Conservation (phyloP, 2,797 vertebrate genomes). For the Petrocephalus sullivani region DNA sequence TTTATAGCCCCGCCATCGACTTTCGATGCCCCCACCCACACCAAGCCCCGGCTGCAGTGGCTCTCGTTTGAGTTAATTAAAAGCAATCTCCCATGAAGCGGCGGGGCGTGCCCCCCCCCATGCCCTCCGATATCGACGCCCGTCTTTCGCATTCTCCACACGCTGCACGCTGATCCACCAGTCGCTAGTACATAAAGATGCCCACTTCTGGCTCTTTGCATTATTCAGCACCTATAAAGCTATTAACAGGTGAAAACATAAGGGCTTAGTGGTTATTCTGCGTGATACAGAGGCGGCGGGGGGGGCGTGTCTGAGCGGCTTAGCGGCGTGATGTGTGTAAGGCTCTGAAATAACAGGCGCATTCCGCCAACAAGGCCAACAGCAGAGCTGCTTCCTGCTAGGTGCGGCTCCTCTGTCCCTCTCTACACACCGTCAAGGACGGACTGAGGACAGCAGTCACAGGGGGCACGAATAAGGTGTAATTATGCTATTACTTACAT, state of each 20-base stretch:
- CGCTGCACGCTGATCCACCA: background rate
- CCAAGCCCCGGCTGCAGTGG: conserved; percentile 24
- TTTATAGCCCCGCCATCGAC: background rate
- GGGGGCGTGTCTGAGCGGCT: background rate
- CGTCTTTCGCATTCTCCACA: background rate
- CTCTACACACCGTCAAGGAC: conserved; percentile 22
- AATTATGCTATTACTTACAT: background rate
- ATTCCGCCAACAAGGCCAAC: conserved; percentile 20
- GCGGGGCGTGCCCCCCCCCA: conserved; percentile 39
- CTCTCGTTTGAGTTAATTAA: conserved; percentile 61
- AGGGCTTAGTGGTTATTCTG: background rate
- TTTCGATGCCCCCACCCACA: background rate
- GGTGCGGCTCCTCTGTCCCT: conserved; percentile 12
- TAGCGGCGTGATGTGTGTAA: background rate
- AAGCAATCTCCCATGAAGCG: conserved; percentile 57
- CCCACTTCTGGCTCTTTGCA: background rate
- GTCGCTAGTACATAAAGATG: background rate
- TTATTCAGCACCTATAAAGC: background rate
- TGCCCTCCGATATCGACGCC: too few relatives aligned
- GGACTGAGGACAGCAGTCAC: conserved; percentile 13
- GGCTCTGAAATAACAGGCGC: background rate
- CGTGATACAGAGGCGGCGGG: background rate
- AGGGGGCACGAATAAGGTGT: background rate
- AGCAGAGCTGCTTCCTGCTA: background rate
- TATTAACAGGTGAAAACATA: background rate